These are phyloP conservation scores for Disparrhopalites patrizii DNA, from an alignment of 2,888 invertebrate genomes.

Conservation along the genomic window DNA sequence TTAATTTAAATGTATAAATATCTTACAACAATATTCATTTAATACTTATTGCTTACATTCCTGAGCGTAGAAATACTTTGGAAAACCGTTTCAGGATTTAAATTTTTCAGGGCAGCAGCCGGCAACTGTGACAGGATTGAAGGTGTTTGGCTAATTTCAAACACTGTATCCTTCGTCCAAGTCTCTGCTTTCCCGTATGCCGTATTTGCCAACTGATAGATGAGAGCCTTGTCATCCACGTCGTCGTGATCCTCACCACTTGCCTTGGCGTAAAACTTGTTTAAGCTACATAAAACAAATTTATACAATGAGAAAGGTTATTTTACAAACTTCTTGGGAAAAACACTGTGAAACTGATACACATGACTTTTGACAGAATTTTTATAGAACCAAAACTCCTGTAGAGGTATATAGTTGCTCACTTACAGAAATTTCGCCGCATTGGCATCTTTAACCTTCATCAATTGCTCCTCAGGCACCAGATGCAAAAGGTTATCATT, in stretches of 20 bases:
- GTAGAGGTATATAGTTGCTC: too few relatives aligned
- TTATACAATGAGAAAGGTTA: neutral
- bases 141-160: slow-evolving; percentile 7
- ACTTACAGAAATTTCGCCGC: slow-evolving; percentile 39
- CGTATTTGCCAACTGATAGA: slow-evolving; percentile 38
- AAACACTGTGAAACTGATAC: too few relatives aligned
- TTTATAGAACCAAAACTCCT: too few relatives aligned
- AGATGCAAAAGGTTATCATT: slow-evolving; percentile 35
- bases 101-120: slow-evolving; percentile 30
- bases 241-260: slow-evolving; percentile 34
- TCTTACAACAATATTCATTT: neutral
- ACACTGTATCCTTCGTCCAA: slow-evolving; percentile 34
- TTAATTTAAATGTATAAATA: neutral
- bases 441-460: slow-evolving; percentile 41
- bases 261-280: slow-evolving; percentile 30
- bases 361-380: too few relatives aligned
- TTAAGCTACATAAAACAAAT: too few relatives aligned
- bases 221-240: slow-evolving; percentile 44
- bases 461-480: slow-evolving; percentile 46
- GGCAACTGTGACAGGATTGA: slow-evolving; percentile 33
- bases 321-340: neutral
- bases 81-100: slow-evolving; percentile 33
- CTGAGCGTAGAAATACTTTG: slow-evolving; percentile 30
- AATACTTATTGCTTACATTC: slow-evolving; percentile 23
- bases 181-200: slow-evolving; percentile 35